Evolutionary conservation across 1,140 invertebrate species (phyloP), one percentile per base, ranked within the genome.

Genomic region (Drosophila tristis): DNA sequence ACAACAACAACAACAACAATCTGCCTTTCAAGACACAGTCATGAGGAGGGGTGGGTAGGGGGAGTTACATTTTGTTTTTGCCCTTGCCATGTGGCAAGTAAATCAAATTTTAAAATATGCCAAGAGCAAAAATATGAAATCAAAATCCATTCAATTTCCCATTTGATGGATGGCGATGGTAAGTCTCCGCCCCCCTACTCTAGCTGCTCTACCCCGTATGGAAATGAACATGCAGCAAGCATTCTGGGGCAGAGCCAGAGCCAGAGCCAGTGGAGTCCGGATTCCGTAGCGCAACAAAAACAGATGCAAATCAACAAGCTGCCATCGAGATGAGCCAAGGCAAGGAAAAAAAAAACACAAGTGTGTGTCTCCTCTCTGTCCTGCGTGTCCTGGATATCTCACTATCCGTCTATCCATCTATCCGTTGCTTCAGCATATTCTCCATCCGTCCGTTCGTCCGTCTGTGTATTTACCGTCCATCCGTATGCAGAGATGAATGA

Each of bases 261-360:
- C 20, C 20, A 20, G 2, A 20, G 20, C 20, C 20, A 20, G 20
- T 20, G 20, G 20, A 20, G 1, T 20, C 20, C 20, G 20, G 20
- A 20, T 20, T 20, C 20, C 20, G 20, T 20, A 74, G 62, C 62
- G 60, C 60, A 58, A 67, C 51, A 81, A 81, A 80, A 81, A 77
- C 74, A 81, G 78, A 77, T 76, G 73, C 66, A 81, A 81, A 81
- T 81, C 78, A 81, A 77, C 66, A 81, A 80, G 78, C 78, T 81
- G 78, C 78, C 78, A 66, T 66, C 45, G 47, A 76, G 66, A 63
- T 50, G 53, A 57, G 65, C 39, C 45, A 50, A 61, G 58, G 66
- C 66, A 81, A 80, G 73, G 77, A 76, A 66, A 80, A 80, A 2
- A 20, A 80, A 80, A 25, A 25, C 0, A 2, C 26, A 29, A 29